Base-by-base conservation (phyloP, 2,113 vertebrate species). In the Sinosuthora webbiana region DNA sequence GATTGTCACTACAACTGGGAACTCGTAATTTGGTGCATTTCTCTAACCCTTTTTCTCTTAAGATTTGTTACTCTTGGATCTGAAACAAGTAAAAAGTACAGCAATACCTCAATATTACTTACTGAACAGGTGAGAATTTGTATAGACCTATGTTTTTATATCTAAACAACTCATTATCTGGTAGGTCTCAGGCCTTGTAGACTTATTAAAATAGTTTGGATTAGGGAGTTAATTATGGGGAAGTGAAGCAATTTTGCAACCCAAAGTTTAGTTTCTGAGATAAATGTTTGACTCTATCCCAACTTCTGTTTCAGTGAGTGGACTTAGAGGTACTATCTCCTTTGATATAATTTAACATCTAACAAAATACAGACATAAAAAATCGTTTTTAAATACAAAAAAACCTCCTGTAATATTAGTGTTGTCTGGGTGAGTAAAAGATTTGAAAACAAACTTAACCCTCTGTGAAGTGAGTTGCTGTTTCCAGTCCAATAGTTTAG, bases 1-100 rank as follows among this genome's bases (percentile, higher is more conserved):
- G 99, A 99, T 83, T 99, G 98, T 97, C 99, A 99, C 90, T 99
- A 99, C 97, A 99, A 99, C 87, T 99, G 99, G 99, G 99, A 99
- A 95, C 98, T 99, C 37, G 80, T 99, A 86, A 99, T 99, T 98
- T 99, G 99, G 99, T 99, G 99, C 94, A 98, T 99, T 96, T 99
- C 99, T 10, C 97, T 99, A 84, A 99, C 99, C n/a, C 98, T 99
- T 68, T 99, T 99, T 96, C 99, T 99, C 93, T 98, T 99, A 95
- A 97, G 99, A 96, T 99, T 99, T 93, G 98, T 99, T 97, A 99
- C 99, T 13, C 98, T 99, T 98, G 99, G 99, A 87, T 99, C 99
- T 9, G 99, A 99, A 98, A 99, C 99, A 93, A 99, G 99, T 98
- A 99, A 99, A 97, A 99, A 99, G 96, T 99, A 99, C 97, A 99